Conservation (phyloP, 2,797 vertebrate species). For the Sebastes oblongus region DNA sequence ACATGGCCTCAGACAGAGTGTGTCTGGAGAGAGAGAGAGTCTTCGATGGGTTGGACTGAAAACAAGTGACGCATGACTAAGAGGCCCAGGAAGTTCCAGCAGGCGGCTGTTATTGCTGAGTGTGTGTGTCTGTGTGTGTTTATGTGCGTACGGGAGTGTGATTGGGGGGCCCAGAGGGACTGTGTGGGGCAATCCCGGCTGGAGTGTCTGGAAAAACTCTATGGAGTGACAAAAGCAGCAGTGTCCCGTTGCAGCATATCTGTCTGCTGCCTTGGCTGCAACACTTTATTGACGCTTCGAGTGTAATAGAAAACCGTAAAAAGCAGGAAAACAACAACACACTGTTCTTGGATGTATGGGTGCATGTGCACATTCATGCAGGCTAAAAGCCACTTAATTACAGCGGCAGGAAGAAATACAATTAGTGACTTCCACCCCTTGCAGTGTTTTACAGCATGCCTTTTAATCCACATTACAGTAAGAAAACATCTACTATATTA, state of each 20-base stretch:
- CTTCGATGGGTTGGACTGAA: slow-evolving; percentile 71
- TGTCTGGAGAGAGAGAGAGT: slow-evolving; percentile 63
- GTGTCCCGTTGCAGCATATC: slow-evolving; percentile 58
- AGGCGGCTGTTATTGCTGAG: slow-evolving; percentile 72
- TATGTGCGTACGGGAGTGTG: slow-evolving; percentile 41
- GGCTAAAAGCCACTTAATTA: background rate
- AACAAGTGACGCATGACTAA: slow-evolving; percentile 81
- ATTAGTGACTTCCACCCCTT: background rate
- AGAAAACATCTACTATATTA: background rate
- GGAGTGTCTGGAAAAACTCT: slow-evolving; percentile 72
- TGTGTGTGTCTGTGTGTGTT: slow-evolving; percentile 46
- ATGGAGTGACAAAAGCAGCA: slow-evolving; percentile 69
- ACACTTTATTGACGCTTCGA: slow-evolving; percentile 18
- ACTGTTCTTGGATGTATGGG: background rate
- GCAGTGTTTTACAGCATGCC: background rate
- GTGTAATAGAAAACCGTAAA: slow-evolving; percentile 14
- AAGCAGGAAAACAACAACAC: slow-evolving; percentile 16
- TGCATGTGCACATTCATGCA: background rate
- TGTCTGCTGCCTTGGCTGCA: slow-evolving; percentile 58
- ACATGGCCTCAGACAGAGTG: slow-evolving; percentile 57
- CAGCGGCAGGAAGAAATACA: background rate
- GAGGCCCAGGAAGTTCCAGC: slow-evolving; percentile 75
- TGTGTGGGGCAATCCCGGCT: slow-evolving; percentile 68
- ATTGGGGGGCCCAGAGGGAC: slow-evolving; percentile 59
- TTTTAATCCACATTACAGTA: background rate